These are phyloP conservation scores for Rhizomys pruinosus DNA, from an alignment of 2,113 vertebrate genomes.

Conservation along the genomic window DNA sequence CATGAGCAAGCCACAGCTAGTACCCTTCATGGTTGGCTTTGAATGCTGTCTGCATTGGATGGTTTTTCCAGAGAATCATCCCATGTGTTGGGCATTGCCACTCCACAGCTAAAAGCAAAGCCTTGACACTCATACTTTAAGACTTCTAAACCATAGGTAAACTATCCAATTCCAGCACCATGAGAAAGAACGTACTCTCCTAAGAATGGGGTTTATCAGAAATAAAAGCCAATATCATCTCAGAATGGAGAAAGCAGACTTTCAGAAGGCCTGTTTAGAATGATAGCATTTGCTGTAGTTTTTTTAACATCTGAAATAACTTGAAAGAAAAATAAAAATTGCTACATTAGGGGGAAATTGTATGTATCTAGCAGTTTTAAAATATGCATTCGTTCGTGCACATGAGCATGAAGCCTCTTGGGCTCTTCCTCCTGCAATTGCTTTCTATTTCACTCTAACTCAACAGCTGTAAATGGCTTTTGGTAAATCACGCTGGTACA, in stretches of 20 bases:
- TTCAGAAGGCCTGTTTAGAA: not conserved
- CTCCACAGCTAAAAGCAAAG: not conserved
- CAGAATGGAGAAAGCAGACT: slow-evolving; percentile 12
- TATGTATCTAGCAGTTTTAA: slow-evolving; percentile 44
- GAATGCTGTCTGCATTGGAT: not conserved
- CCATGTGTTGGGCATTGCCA: not conserved
- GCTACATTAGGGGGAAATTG: not conserved
- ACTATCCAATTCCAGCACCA: not conserved
- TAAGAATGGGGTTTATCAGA: slow-evolving; percentile 7
- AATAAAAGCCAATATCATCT: not conserved
- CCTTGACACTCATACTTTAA: not conserved
- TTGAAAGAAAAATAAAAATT: slow-evolving; percentile 50
- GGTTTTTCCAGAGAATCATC: not conserved
- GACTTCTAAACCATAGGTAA: not conserved
- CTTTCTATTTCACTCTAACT: slow-evolving; percentile 73
- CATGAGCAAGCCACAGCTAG: too few relatives aligned
- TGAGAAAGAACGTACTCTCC: not conserved
- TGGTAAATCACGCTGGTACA: slow-evolving; percentile 66
- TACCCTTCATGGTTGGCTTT: not conserved
- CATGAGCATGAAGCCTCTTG: slow-evolving; percentile 64
- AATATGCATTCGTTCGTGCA: slow-evolving; percentile 59
- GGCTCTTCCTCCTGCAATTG: slow-evolving; percentile 65
- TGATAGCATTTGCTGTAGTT: not conserved
- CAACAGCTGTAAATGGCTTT: slow-evolving; percentile 79
- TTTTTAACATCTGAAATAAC: slow-evolving; percentile 37